Evolutionary conservation across 2,888 invertebrate species (phyloP).

Genomic region (Lasioglossum oenotherae): DNA sequence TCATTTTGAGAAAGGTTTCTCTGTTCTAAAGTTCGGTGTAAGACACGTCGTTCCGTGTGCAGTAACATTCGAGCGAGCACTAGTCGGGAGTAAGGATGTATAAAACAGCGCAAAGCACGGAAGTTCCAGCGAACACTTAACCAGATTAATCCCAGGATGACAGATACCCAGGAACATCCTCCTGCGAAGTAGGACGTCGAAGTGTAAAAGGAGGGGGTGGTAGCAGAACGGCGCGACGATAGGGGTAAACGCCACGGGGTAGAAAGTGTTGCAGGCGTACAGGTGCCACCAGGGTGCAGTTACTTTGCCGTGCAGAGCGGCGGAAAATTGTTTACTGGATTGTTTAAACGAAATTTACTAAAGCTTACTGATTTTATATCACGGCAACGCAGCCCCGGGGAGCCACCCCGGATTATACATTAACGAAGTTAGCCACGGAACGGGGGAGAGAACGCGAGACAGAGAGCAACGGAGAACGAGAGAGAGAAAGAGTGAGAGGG

Average conservation of each 20-base stretch:
- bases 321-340: conserved; percentile 85
- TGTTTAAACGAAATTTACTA: conserved; percentile 85
- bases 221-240: conserved; percentile 52
- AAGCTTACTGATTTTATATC: conserved; percentile 84
- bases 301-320: conserved; percentile 83
- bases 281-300: conserved; percentile 82
- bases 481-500: neutral
- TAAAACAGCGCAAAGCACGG: conserved; percentile 15
- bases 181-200: conserved; percentile 33
- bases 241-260: conserved; percentile 73
- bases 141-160: conserved; percentile 58
- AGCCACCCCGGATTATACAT: conserved; percentile 82
- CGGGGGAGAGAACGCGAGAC: conserved; percentile 26
- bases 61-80: neutral
- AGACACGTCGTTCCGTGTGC: neutral
- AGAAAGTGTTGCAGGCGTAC: conserved; percentile 71
- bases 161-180: conserved; percentile 21
- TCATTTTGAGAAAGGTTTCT: neutral
- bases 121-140: conserved; percentile 34
- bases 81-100: neutral
- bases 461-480: conserved; percentile 3
- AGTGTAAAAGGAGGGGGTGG: conserved; percentile 29
- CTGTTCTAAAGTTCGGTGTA: neutral
- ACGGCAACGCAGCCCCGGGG: conserved; percentile 81
- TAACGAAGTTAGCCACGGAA: conserved; percentile 81